Evolutionary conservation across 2,797 vertebrate species (phyloP), one percentile per base, ranked within the genome.

Genomic region (Molothrus ater): DNA sequence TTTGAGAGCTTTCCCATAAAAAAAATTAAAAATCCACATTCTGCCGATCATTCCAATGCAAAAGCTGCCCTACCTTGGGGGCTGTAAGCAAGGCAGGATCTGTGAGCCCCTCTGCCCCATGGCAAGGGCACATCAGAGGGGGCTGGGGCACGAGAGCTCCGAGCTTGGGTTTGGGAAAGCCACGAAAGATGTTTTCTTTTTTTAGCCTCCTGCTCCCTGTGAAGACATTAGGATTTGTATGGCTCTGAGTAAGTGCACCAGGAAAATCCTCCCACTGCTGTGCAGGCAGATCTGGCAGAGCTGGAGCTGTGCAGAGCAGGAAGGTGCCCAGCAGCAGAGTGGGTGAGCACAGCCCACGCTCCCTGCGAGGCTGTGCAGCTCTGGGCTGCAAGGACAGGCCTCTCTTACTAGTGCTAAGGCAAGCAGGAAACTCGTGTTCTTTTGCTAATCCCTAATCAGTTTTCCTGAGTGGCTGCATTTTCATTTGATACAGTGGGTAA

Each of bases 231-330:
- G 88, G 93, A 75, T 86, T 88, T 91, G 91, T 74, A 32, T n/a
- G 79, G 86, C 84, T 80, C n/a, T 92, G 95, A 96, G 94, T 85
- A 95, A 91, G 42, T 7, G 94, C 78, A 68, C 84, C 5, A 9
- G 94, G 94, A 89, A 80, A 93, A 92, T 96, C 91, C 92, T 93
- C 94, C 95, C 94, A 96, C 93, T 74, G 91, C 83, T 40, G 61
- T 64, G 80, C 92, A 91, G 79, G 70, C 88, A 88, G 89, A 80
- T 76, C 78, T 20, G 25, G 89, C 87, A 47, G 80, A 86, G 92
- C 80, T 57, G 0, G 20, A 54, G 91, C 11, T 94, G 47, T 72
- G 84, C 93, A n/a, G 91, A 86, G 73, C 93, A 4, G 73, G 84
- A 90, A 87, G 86, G 83, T 57, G 72, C 80, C 64, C 90, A 64